These are phyloP conservation scores for Iguana delicatissima DNA, from an alignment of 2,797 vertebrate species.

Conservation along the genomic window DNA sequence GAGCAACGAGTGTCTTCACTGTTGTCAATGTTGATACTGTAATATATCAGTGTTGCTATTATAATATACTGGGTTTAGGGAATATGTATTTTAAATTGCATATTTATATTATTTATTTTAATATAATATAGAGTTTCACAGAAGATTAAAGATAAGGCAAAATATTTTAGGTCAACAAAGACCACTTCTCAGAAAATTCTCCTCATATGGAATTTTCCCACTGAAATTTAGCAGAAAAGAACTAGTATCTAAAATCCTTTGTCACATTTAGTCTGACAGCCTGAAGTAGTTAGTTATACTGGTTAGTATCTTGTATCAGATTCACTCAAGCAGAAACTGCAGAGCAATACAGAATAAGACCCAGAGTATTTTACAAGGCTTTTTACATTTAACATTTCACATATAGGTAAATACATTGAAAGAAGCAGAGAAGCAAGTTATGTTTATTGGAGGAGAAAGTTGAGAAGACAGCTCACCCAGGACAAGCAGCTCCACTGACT, in stretches of 20 bases:
- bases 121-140: neutral
- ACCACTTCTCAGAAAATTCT: constrained; percentile 36
- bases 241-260: constrained; percentile 44
- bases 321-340: constrained; percentile 63
- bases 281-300: neutral
- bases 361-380: constrained; percentile 31
- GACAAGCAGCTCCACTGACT: constrained; percentile 92
- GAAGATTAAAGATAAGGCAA: neutral
- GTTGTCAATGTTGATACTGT: neutral
- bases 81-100: neutral
- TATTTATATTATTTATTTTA: neutral
- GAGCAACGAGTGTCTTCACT: neutral
- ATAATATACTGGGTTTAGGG: neutral
- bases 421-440: neutral
- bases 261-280: constrained; percentile 23
- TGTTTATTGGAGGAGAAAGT: neutral
- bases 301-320: constrained; percentile 60
- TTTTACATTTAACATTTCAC: neutral
- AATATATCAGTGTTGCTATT: neutral
- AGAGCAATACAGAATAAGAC: constrained; percentile 56
- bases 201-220: constrained; percentile 54
- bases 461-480: constrained; percentile 84
- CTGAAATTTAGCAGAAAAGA: constrained; percentile 52
- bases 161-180: constrained; percentile 44
- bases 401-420: neutral